Conservation (phyloP, 2,113 vertebrate genomes). For the Syrrhaptes paradoxus region DNA sequence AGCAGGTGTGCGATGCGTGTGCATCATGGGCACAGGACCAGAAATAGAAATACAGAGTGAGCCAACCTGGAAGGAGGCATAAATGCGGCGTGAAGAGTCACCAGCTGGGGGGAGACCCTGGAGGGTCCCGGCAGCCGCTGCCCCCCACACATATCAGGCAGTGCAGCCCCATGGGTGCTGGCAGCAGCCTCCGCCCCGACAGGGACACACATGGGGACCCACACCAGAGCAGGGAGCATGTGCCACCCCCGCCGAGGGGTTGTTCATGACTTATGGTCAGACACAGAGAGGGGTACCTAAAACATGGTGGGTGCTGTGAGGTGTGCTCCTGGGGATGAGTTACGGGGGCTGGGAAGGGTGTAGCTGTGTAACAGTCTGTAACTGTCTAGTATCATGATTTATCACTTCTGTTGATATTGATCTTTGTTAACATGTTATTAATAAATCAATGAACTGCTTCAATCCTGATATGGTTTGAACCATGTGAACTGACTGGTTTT, state of each 20-base stretch:
- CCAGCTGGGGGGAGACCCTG: rapidly evolving
- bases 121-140: neutral
- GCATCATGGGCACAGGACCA: rapidly evolving
- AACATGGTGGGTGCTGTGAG: no score
- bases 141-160: neutral
- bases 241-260: no score
- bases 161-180: neutral
- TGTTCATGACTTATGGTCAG: rapidly evolving
- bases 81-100: no score
- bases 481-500: neutral
- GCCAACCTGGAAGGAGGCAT: neutral
- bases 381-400: neutral
- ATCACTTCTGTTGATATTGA: neutral
- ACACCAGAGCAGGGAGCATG: no score
- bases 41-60: neutral
- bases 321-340: neutral
- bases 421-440: neutral
- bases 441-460: neutral
- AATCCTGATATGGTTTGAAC: neutral
- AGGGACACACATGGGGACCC: no score
- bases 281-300: neutral
- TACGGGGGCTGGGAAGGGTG: rapidly evolving
- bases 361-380: neutral
- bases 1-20: no score
- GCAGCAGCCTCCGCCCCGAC: neutral